Conservation (phyloP, 2,888 invertebrate genomes). For the Chrysolina haemoptera region DNA sequence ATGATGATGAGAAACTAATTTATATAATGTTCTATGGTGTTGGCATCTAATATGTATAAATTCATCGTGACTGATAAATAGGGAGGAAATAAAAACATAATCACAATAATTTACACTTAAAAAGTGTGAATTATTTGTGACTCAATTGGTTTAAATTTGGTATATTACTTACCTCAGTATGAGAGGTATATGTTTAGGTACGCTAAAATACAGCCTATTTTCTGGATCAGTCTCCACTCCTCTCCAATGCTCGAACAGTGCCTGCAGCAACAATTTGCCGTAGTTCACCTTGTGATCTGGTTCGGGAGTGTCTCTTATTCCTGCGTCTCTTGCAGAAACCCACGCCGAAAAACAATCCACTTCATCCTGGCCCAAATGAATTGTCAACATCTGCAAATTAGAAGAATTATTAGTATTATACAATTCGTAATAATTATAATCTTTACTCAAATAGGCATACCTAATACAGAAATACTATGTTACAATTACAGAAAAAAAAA, state of each 20-base stretch:
- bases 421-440: not conserved
- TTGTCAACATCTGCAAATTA: constrained; percentile 87
- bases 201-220: constrained; percentile 85
- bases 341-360: constrained; percentile 98
- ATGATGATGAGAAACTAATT: no score
- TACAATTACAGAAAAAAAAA: no score
- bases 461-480: no score
- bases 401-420: not conserved
- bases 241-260: constrained; percentile 94
- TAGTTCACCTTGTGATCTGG: constrained; percentile 95
- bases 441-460: no score
- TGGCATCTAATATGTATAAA: no score
- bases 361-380: constrained; percentile 97
- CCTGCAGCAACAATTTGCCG: constrained; percentile 93
- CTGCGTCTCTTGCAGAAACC: constrained; percentile 97
- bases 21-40: no score
- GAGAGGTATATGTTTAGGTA: constrained; percentile 96
- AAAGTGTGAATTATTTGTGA: no score
- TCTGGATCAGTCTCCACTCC: constrained; percentile 81
- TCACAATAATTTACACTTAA: no score
- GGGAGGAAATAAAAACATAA: no score
- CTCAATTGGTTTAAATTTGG: no score
- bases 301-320: constrained; percentile 75
- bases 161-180: constrained; percentile 76
- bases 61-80: no score